phyloP scores from a whole-genome alignment of 2,797 vertebrate species.

The Simalia tracyae region DNA sequence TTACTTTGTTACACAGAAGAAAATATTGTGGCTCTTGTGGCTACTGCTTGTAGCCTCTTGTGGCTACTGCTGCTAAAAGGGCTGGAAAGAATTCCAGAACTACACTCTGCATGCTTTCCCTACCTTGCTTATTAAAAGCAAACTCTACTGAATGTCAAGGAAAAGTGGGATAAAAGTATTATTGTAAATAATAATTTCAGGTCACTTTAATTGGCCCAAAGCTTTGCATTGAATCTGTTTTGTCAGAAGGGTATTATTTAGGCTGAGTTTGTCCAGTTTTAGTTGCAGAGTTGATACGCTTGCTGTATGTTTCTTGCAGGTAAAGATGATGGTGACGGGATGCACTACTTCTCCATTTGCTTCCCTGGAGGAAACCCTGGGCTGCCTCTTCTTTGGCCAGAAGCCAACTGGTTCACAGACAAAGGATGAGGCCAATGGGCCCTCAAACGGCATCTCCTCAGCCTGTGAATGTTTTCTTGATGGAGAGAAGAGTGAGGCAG shows the following conservation, averaged over 20 bases:
- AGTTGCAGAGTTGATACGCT: conserved; percentile 7
- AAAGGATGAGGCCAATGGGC: conserved; percentile 63
- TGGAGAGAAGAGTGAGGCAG: conserved; percentile 38
- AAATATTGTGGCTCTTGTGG: neutral
- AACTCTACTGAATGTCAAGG: neutral
- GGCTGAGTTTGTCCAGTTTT: neutral
- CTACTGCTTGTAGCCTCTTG: neutral
- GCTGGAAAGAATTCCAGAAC: neutral
- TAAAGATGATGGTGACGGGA: conserved; percentile 86
- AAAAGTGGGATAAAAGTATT: neutral
- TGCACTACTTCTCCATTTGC: conserved; percentile 78
- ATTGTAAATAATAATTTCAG: neutral
- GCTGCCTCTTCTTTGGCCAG: conserved; percentile 81
- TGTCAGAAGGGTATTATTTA: neutral
- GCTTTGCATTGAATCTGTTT: neutral
- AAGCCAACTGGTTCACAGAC: conserved; percentile 44
- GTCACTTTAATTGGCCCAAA: neutral
- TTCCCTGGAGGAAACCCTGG: conserved; percentile 78
- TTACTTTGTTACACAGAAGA: neutral
- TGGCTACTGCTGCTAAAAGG: neutral
- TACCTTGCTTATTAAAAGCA: neutral
- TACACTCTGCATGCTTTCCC: neutral
- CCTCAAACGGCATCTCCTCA: conserved; percentile 65
- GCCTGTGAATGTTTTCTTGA: conserved; percentile 29
- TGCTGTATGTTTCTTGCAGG: conserved; percentile 67